Percentiles rank a stretch among this genome's conserved stretches.
Conservation (phyloP, 2,797 vertebrate species). For the Melopsittacus undulatus region DNA sequence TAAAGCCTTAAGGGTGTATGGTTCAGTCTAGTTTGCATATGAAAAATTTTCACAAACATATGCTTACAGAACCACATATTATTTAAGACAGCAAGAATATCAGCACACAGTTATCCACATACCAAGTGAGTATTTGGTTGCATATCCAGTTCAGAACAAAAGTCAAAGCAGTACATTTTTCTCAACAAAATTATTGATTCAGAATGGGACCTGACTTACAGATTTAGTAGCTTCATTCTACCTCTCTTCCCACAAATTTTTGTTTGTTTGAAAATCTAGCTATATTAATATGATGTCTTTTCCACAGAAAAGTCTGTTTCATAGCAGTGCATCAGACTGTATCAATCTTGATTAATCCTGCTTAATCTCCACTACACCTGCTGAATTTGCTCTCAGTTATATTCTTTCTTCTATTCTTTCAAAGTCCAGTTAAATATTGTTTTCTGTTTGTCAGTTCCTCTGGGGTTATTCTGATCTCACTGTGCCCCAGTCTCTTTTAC, state of each 20-base stretch:
- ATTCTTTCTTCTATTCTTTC: neutral
- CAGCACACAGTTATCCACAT: neutral
- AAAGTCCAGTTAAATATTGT: neutral
- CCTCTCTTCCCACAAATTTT: neutral
- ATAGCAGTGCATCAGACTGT: fast-evolving
- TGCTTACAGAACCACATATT: neutral
- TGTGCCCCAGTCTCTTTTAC: neutral
- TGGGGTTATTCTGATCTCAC: neutral
- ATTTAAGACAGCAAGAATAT: neutral
- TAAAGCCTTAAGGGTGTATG: neutral
- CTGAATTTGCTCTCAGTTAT: neutral
- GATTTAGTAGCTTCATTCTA: neutral
- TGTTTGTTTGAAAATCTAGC: neutral
- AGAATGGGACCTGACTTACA: neutral
- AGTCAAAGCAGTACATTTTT: neutral
- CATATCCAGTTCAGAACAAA: neutral
- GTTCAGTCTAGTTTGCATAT: neutral
- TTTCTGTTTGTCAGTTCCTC: neutral
- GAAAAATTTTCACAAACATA: neutral
- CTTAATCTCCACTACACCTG: neutral
- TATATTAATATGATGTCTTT: neutral
- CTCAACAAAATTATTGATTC: neutral
- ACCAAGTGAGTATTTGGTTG: neutral
- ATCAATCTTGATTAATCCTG: neutral
- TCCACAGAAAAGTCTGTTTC: neutral